Percentiles rank a stretch among this genome's conserved stretches.
These are phyloP conservation scores for Pygmarrhopalites habei DNA, from an alignment of 1,140 invertebrate species.

Conservation along the genomic window DNA sequence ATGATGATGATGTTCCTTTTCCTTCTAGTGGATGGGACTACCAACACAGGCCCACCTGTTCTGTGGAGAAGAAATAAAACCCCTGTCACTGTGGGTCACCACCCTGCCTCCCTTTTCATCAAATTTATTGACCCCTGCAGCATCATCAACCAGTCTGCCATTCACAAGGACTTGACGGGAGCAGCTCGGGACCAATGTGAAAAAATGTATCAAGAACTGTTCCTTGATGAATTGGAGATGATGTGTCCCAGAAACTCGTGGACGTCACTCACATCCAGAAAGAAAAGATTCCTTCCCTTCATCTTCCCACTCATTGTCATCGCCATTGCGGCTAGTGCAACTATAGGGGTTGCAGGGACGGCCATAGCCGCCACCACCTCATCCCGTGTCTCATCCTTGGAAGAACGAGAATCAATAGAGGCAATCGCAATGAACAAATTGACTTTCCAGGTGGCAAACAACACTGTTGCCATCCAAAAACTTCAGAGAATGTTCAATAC, in stretches of 20 bases:
- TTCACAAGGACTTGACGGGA: neutral
- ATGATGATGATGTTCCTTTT: no score
- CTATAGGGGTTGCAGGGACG: neutral
- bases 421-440: no score
- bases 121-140: neutral
- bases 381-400: neutral
- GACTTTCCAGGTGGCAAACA: no score
- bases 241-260: constrained; percentile 7
- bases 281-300: constrained; percentile 6
- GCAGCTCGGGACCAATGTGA: neutral
- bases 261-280: neutral
- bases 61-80: neutral
- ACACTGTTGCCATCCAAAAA: neutral
- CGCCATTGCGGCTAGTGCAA: neutral
- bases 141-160: neutral
- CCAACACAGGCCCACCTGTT: neutral
- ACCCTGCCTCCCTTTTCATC: neutral
- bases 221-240: constrained; percentile 2
- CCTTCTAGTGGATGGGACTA: no score
- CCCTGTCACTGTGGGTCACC: neutral
- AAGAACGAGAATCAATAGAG: no score
- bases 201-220: neutral
- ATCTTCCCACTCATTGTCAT: neutral
- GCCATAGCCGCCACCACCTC: neutral
- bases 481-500: neutral